A percentile compares a stretch with the other conserved stretches of the same genome.
Conservation (phyloP, 2,113 vertebrate species). For the Lota lota region DNA sequence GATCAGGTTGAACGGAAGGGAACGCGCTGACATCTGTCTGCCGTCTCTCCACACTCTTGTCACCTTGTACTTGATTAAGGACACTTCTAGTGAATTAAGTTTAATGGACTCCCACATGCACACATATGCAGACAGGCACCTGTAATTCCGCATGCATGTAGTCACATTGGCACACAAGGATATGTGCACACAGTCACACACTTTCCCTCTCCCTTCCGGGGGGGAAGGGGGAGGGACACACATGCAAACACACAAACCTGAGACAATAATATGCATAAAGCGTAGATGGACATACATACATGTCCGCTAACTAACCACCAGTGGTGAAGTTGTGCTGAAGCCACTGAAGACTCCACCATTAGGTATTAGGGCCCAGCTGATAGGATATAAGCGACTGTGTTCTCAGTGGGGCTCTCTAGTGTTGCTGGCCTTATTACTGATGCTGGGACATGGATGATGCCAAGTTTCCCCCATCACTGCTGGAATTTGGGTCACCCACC, state of each 20-base stretch:
- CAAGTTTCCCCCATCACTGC: slow-evolving; percentile 42
- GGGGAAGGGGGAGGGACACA: slow-evolving; percentile 21
- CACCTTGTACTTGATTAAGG: slow-evolving; percentile 47
- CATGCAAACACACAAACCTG: slow-evolving; percentile 4
- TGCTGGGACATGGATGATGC: slow-evolving; percentile 57
- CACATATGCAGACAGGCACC: slow-evolving; percentile 22
- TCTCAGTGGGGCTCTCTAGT: slow-evolving; percentile 49
- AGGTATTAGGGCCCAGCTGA: slow-evolving; percentile 37
- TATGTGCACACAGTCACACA: slow-evolving; percentile 1
- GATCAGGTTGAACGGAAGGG: slow-evolving; percentile 62
- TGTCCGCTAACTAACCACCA: slow-evolving; percentile 25
- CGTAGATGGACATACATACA: slow-evolving; percentile 1
- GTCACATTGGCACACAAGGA: background rate
- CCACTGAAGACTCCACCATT: slow-evolving; percentile 37
- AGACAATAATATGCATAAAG: background rate
- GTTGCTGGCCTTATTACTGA: slow-evolving; percentile 63
- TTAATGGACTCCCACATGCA: background rate
- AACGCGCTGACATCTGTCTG: slow-evolving; percentile 61
- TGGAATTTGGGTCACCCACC: slow-evolving; percentile 60
- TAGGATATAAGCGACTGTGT: slow-evolving; percentile 46
- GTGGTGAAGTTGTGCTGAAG: slow-evolving; percentile 40
- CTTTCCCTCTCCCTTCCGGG: background rate
- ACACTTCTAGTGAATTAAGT: slow-evolving; percentile 13
- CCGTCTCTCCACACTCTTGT: slow-evolving; percentile 42
- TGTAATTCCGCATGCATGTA: slow-evolving; percentile 6